These are phyloP conservation scores for Onychostruthus taczanowskii DNA, from an alignment of 2,113 vertebrate species.

Conservation along the genomic window DNA sequence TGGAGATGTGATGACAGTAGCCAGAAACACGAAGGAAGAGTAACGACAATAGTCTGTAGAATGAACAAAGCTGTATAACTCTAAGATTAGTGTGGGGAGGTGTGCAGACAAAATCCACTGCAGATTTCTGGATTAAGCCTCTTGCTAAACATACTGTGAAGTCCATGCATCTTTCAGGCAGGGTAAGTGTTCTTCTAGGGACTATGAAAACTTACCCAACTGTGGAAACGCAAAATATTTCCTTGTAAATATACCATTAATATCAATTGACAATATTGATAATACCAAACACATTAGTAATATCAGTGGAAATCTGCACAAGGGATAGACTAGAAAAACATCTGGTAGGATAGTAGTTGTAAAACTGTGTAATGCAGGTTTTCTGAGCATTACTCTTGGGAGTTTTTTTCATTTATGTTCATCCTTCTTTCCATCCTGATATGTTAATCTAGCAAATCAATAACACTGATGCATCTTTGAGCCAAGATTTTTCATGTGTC, in stretches of 20 bases:
- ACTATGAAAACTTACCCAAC: background rate
- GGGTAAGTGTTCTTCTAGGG: background rate
- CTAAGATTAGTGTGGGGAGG: fast-evolving
- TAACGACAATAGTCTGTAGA: background rate
- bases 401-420: background rate
- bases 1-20: background rate
- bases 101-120: background rate
- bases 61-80: background rate
- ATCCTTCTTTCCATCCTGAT: background rate
- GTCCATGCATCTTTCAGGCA: background rate
- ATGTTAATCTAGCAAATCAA: constrained; percentile 14
- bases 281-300: background rate
- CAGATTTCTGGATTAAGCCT: background rate
- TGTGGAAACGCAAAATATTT: background rate
- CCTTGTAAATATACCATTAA: background rate
- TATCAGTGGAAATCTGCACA: background rate
- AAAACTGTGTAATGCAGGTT: background rate
- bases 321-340: background rate
- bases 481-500: background rate
- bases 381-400: background rate
- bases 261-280: background rate
- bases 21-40: background rate
- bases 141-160: background rate
- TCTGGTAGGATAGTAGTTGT: background rate
- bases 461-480: background rate